Conservation (phyloP, 2,888 invertebrate species). For the Ennomos quercinarius region DNA sequence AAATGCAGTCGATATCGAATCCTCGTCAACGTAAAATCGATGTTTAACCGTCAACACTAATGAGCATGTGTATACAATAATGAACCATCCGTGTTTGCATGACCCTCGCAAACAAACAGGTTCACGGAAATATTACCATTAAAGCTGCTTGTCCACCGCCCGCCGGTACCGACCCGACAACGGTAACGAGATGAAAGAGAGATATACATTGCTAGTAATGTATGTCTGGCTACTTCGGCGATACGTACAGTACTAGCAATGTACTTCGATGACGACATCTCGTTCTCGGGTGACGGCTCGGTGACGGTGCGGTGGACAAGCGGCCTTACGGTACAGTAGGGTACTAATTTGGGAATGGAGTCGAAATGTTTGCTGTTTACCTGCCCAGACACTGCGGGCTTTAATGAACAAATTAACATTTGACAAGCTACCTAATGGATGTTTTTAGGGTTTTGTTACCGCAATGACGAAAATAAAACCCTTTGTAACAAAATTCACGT, state of each 20-base stretch:
- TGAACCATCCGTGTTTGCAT: constrained; percentile 55
- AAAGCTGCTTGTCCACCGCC: too few species aligned
- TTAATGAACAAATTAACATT: constrained; percentile 26
- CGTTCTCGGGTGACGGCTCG: too few species aligned
- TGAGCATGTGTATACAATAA: constrained; percentile 55
- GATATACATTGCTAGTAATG: too few species aligned
- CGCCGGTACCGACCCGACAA: too few species aligned
- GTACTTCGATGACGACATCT: too few species aligned
- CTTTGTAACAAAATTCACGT: too few species aligned
- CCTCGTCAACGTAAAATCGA: constrained; percentile 26
- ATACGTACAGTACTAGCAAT: too few species aligned
- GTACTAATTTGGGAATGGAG: constrained; percentile 8
- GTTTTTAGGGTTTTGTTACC: constrained; percentile 1
- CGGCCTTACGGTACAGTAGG: too few species aligned
- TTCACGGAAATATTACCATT: constrained; percentile 25
- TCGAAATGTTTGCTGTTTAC: constrained; percentile 19
- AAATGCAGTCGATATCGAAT: constrained; percentile 17
- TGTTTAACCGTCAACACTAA: constrained; percentile 45
- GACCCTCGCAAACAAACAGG: constrained; percentile 43
- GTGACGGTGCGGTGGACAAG: too few species aligned
- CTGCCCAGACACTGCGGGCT: constrained; percentile 7
- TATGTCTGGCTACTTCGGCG: too few species aligned
- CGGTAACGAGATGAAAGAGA: too few species aligned
- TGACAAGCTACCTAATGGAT: background rate
- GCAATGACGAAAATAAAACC: constrained; percentile 1